A percentile compares a stretch with the other conserved stretches of the same genome.
phyloP scores from a whole-genome alignment of 2,888 invertebrate species.

The Biston betularia region DNA sequence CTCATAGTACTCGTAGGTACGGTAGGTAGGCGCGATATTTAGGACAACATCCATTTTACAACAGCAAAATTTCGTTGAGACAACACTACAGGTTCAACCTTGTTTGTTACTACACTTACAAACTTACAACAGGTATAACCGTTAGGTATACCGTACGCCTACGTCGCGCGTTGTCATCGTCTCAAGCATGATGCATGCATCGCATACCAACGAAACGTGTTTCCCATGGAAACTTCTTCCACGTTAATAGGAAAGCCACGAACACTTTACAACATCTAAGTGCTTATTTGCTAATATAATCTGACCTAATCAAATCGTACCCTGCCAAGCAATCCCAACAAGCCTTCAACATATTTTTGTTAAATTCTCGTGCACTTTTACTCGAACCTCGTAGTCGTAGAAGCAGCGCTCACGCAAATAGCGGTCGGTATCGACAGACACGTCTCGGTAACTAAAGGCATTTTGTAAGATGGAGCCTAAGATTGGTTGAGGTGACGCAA shows the following conservation, averaged over 20 bases:
- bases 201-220: constrained; percentile 12
- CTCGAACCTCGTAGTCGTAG: constrained; percentile 47
- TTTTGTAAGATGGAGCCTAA: constrained; percentile 55
- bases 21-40: too few relatives aligned
- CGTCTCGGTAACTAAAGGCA: constrained; percentile 53
- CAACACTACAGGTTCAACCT: too few relatives aligned
- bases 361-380: constrained; percentile 51
- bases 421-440: constrained; percentile 53
- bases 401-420: constrained; percentile 35
- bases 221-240: constrained; percentile 16
- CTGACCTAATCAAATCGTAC: constrained; percentile 63
- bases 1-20: too few relatives aligned
- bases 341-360: constrained; percentile 72
- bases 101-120: too few relatives aligned
- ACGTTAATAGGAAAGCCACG: constrained; percentile 15
- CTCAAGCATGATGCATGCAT: not conserved
- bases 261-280: constrained; percentile 6
- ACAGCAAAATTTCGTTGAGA: too few relatives aligned
- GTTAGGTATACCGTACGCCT: not conserved
- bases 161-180: not conserved
- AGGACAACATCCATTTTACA: not conserved
- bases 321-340: constrained; percentile 79
- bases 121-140: not conserved
- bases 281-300: constrained; percentile 25
- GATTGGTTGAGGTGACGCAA: constrained; percentile 72